Base-by-base conservation (phyloP, 2,888 invertebrate species). In the Drosophila pegasa region DNA sequence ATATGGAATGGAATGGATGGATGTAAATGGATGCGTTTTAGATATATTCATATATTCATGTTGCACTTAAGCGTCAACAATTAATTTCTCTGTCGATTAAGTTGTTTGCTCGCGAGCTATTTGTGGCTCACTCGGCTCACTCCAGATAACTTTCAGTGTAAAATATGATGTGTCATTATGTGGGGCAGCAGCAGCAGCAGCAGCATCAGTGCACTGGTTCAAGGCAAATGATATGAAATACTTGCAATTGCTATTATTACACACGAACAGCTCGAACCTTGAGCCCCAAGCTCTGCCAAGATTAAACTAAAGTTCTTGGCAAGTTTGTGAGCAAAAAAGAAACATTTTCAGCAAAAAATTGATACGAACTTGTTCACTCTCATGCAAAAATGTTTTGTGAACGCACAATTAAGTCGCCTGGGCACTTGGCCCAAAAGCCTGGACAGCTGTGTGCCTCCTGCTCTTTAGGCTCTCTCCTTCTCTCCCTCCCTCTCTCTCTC, bases 391-490 rank as follows among this genome's bases (percentile, higher is more conserved):
- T 27, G 12, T 45, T 85, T 85, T 79, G 52, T 50, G 63, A 72
- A 77, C 75, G 88, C 88, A 75, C 85, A 87, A 84, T 84, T 87
- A 87, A 75, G 40, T 68, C 64, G 81, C 78, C 84, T 80, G 81
- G 65, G 77, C 79, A 63, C 45, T 25, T 37, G 33, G 35, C 20
- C 65, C 45, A 56, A 67, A 50, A 66, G 59, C 60, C 50, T 48
- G 58, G 38, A 29, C 76, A 47, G 45, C 70, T 33, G 41, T 70
- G 58, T 47, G 61, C 70, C 77, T 66, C 70, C 64, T 79, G 68
- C 57, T 35, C 25, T 35, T 25, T 18, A n/a, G n/a, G n/a, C n/a
- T 18, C 3, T 12, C 18, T n/a, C 9, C 10, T 2, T n/a, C 2
- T n/a, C 18, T 0, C 12, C 3, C 10, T 7, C 20, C 14, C 10